Conservation (phyloP, 2,113 vertebrate genomes). For the Ciconia boyciana region DNA sequence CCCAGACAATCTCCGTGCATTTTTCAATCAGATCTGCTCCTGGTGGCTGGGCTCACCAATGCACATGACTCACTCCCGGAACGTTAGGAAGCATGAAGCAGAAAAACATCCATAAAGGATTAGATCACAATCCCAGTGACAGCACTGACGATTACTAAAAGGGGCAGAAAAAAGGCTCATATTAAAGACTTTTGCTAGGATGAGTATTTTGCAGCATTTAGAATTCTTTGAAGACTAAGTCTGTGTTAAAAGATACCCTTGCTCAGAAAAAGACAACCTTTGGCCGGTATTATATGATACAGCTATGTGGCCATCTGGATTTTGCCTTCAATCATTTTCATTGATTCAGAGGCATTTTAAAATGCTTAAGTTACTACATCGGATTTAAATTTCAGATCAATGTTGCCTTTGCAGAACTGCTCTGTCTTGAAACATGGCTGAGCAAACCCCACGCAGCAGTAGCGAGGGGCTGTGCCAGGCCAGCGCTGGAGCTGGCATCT, state of each 20-base stretch:
- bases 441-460: not conserved
- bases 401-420: constrained; percentile 48
- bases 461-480: not conserved
- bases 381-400: constrained; percentile 67
- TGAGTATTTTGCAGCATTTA: constrained; percentile 45
- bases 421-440: not conserved
- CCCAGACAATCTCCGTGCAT: not conserved
- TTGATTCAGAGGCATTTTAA: constrained; percentile 60
- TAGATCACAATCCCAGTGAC: constrained; percentile 56
- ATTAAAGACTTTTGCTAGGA: constrained; percentile 20
- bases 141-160: constrained; percentile 8
- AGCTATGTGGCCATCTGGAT: constrained; percentile 47
- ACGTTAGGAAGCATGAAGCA: constrained; percentile 23
- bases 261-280: constrained; percentile 36
- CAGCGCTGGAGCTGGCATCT: not conserved
- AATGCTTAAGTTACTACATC: constrained; percentile 63
- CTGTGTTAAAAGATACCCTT: constrained; percentile 37
- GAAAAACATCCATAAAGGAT: constrained; percentile 61
- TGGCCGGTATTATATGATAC: constrained; percentile 30
- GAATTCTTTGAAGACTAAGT: constrained; percentile 62
- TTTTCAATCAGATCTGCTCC: not conserved
- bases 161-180: not conserved
- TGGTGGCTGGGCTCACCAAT: not conserved
- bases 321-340: constrained; percentile 68
- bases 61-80: not conserved